Base-by-base conservation (phyloP, 2,797 vertebrate genomes). In the Dendrocincla tyrannina region DNA sequence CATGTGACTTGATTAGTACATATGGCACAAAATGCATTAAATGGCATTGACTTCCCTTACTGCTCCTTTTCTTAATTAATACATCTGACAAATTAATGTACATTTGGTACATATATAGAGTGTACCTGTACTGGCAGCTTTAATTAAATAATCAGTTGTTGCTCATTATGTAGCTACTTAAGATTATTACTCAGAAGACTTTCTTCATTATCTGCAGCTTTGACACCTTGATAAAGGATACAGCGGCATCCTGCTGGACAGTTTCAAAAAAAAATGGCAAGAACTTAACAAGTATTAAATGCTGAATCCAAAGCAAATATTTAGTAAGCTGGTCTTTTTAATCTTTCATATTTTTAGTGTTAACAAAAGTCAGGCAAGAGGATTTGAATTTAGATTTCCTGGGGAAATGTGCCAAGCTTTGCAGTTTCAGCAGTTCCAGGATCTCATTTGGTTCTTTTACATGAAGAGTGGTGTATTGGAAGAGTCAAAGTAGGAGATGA, bases 291-390 rank as follows among this genome's bases (percentile, higher is more conserved):
- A 95, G 66, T 64, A 91, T 79, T 82, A 91, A 80, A 24, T 80
- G 23, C 23, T 75, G 76, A 94, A 89, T 91, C 70, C 67, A 91
- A 95, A 91, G 52, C 52, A 96, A 96, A 95, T 91, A 92, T 94
- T 94, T 93, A 87, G 58, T 64, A 94, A 89, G 50, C 46, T 86
- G 50, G 53, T 56, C 69, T 92, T 89, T 86, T 92, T 76, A 93
- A 93, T 92, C 88, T 94, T 92, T 86, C 24, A 39, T 83, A 73
- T 91, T 91, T 42, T 79, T 92, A 75, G 42, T 68, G 58, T 68
- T 89, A 94, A 88, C 87, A 82, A 87, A 96, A 92, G 30, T 55
- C 30, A 82, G 35, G 20, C 20, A 93, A 72, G 33, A 76, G 56
- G 80, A 91, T 89, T 85, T 94, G 81, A 90, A 90, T 93, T 85